These are phyloP conservation scores for Lophochroa leadbeateri DNA, from an alignment of 2,113 vertebrate genomes.

Conservation along the genomic window DNA sequence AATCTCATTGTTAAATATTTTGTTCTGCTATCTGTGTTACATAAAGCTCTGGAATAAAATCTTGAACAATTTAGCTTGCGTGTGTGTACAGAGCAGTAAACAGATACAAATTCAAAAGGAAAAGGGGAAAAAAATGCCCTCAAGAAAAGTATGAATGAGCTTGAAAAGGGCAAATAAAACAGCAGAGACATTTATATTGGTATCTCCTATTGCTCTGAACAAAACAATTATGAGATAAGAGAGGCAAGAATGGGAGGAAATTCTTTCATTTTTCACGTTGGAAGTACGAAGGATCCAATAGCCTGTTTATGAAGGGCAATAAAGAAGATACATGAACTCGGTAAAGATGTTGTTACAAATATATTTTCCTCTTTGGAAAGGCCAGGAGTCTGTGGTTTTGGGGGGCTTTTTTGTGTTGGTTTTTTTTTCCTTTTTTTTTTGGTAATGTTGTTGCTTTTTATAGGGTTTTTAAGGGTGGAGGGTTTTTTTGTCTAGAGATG, in stretches of 20 bases:
- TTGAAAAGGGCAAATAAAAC: slow-evolving; percentile 78
- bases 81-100: slow-evolving; percentile 52
- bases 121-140: slow-evolving; percentile 65
- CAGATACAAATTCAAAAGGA: slow-evolving; percentile 61
- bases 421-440: not conserved
- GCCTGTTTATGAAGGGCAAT: slow-evolving; percentile 82
- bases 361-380: slow-evolving; percentile 67
- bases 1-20: slow-evolving; percentile 20
- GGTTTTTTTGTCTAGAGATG: not conserved
- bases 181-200: slow-evolving; percentile 76
- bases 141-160: slow-evolving; percentile 74
- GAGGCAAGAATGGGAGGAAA: slow-evolving; percentile 75
- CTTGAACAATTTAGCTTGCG: slow-evolving; percentile 22
- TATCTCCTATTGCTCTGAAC: slow-evolving; percentile 76
- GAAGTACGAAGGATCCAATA: slow-evolving; percentile 75
- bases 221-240: slow-evolving; percentile 85
- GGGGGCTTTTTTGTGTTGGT: not conserved
- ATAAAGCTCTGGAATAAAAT: slow-evolving; percentile 36
- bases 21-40: slow-evolving; percentile 25
- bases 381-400: slow-evolving; percentile 4
- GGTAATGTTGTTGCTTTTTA: not conserved
- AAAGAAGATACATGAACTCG: slow-evolving; percentile 79
- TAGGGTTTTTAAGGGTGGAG: slow-evolving; percentile 51
- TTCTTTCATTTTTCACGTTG: slow-evolving; percentile 80
- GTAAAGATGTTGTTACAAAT: slow-evolving; percentile 78